phyloP scores from a whole-genome alignment of 1,140 invertebrate species.

The Mactra quadrangularis region DNA sequence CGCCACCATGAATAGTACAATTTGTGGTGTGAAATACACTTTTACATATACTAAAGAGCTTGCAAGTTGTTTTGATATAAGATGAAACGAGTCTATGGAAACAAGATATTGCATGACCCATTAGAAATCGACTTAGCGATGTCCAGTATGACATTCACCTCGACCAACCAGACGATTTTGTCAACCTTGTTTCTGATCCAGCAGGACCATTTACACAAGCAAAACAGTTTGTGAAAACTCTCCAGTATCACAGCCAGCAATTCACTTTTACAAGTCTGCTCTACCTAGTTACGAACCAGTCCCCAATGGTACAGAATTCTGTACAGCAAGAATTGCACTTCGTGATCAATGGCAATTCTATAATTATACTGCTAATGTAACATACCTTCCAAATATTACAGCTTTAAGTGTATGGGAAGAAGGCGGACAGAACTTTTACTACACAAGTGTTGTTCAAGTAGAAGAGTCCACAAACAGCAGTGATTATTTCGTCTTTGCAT shows the following conservation, averaged over 20 bases:
- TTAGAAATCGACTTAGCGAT: too few species aligned
- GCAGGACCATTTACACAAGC: neutral
- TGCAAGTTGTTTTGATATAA: too few species aligned
- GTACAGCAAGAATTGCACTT: conserved; percentile 15
- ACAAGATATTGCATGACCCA: too few species aligned
- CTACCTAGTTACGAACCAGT: conserved; percentile 14
- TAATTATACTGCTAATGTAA: neutral
- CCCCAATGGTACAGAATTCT: conserved; percentile 11
- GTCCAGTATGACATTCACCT: conserved; percentile 12
- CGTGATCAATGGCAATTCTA: neutral
- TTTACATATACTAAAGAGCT: too few species aligned
- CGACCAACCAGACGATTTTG: neutral
- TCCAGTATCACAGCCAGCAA: neutral
- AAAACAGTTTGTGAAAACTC: conserved; percentile 7
- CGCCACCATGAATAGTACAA: too few species aligned
- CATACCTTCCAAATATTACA: neutral
- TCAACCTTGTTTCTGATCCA: conserved; percentile 11
- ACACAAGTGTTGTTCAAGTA: neutral
- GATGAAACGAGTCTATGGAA: too few species aligned
- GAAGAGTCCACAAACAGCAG: neutral
- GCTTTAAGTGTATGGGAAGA: neutral
- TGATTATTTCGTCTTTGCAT: conserved; percentile 4
- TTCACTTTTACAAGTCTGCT: conserved; percentile 22
- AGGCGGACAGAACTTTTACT: neutral
- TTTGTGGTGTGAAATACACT: too few species aligned